Evolutionary conservation across 2,888 invertebrate genomes (phyloP).

Genomic region (Drosophila prolongata): DNA sequence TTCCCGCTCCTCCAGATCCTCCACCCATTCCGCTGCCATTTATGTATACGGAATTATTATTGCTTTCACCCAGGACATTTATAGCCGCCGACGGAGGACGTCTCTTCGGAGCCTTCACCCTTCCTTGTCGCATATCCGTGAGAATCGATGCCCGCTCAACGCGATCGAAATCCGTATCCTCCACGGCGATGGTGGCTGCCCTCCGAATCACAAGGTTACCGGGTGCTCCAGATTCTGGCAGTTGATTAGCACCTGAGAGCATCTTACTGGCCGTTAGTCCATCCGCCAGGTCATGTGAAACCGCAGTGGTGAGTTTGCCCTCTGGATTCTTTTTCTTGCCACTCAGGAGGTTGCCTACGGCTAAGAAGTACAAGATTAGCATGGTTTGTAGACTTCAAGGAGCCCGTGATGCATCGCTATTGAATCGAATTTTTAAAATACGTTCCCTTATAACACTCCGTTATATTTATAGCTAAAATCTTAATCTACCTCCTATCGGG

Average conservation of each 20-base stretch:
- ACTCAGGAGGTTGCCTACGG: slow-evolving; percentile 86
- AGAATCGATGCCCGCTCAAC: slow-evolving; percentile 88
- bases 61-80: slow-evolving; percentile 82
- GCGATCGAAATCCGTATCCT: slow-evolving; percentile 87
- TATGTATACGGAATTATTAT: slow-evolving; percentile 81
- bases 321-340: slow-evolving; percentile 86
- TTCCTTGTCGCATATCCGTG: slow-evolving; percentile 88
- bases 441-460: neutral
- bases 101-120: slow-evolving; percentile 86
- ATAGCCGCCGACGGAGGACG: slow-evolving; percentile 87
- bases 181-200: slow-evolving; percentile 79
- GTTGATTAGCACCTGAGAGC: slow-evolving; percentile 56
- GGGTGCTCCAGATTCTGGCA: slow-evolving; percentile 67
- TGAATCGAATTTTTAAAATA: neutral
- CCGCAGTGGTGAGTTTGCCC: slow-evolving; percentile 85
- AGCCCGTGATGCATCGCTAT: neutral
- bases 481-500: neutral
- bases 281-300: slow-evolving; percentile 84
- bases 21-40: slow-evolving; percentile 78
- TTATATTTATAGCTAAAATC: neutral
- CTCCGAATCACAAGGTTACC: slow-evolving; percentile 76
- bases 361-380: neutral
- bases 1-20: slow-evolving; percentile 48
- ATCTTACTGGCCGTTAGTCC: slow-evolving; percentile 85
- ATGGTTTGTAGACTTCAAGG: neutral